Base-by-base conservation (phyloP, 2,888 invertebrate genomes). In the Gymnoscelis rufifasciata region DNA sequence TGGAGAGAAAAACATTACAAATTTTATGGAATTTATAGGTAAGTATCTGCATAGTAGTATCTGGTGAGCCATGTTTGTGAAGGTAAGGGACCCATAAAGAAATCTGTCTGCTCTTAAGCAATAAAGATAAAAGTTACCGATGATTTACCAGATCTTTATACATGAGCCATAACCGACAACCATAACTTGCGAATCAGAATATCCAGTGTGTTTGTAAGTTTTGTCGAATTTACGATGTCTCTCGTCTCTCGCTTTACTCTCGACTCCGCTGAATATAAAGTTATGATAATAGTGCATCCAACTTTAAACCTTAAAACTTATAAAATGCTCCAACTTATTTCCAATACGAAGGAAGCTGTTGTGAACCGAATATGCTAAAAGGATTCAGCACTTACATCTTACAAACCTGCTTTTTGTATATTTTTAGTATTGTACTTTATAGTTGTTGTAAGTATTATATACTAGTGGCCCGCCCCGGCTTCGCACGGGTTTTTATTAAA, bases 201-300 rank as follows among this genome's bases (percentile, higher is more conserved):
- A 70, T 78, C 27, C 71, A 76, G 71, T 70, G 71, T 78, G 76
- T 83, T 83, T 82, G 83, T 74, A 80, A 84, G 74, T 83, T 84
- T 65, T 59, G 57, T 63, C 64, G 66, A 82, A 87, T 87, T 87
- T 87, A 87, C 78, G 83, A 78, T 68, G 72, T 79, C 75, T 77
- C 78, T 71, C 19, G 19, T 19, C 19, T 71, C 76, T 74, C 74
- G 84, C 72, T 71, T 83, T 77, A 70, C 68, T 75, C 72, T 71
- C 74, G 66, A 68, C 75, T 71, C 72, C 78, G 73, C 77, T 82
- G 84, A 79, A 86, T 86, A 74, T 78, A 81, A 81, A 86, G 78
- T 83, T 87, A 86, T 87, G 87, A 73, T 78, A 84, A 86, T 87
- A 71, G 71, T 77, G 75, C 76, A 78, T 66, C 66, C 64, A 75